Evolutionary conservation across 2,888 invertebrate genomes (phyloP).

Genomic region (Drosophila paracracens): DNA sequence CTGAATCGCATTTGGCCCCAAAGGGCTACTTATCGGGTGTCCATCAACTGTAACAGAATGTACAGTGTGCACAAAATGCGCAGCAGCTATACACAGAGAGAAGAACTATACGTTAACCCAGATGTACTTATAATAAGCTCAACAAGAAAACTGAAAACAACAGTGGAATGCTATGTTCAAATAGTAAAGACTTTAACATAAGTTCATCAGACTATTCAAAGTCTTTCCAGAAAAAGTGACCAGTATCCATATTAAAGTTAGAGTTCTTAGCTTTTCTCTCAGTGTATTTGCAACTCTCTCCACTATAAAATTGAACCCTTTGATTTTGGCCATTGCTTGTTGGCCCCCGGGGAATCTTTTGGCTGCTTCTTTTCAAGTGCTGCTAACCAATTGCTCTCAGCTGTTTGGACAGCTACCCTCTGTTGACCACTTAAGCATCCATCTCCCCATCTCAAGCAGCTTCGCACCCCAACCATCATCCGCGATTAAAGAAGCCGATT

Average conservation of each 20-base stretch:
- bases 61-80: constrained; percentile 42
- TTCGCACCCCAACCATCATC: neutral
- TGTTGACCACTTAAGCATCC: constrained; percentile 10
- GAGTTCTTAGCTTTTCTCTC: neutral
- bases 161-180: too few relatives aligned
- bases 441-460: neutral
- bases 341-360: constrained; percentile 26
- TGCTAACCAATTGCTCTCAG: constrained; percentile 32
- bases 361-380: constrained; percentile 4
- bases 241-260: neutral
- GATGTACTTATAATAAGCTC: too few relatives aligned
- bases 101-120: neutral
- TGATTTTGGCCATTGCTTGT: constrained; percentile 15
- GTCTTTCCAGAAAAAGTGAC: neutral
- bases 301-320: constrained; percentile 34
- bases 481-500: constrained; percentile 11
- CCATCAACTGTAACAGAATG: constrained; percentile 40
- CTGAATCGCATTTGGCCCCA: constrained; percentile 28
- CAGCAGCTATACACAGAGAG: constrained; percentile 20
- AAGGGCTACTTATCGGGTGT: constrained; percentile 40
- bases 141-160: too few relatives aligned
- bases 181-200: too few relatives aligned
- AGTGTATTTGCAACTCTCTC: neutral
- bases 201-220: neutral
- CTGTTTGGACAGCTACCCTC: constrained; percentile 9